These are phyloP conservation scores for Zele albiditarsus DNA, from an alignment of 2,888 invertebrate species.

Conservation along the genomic window DNA sequence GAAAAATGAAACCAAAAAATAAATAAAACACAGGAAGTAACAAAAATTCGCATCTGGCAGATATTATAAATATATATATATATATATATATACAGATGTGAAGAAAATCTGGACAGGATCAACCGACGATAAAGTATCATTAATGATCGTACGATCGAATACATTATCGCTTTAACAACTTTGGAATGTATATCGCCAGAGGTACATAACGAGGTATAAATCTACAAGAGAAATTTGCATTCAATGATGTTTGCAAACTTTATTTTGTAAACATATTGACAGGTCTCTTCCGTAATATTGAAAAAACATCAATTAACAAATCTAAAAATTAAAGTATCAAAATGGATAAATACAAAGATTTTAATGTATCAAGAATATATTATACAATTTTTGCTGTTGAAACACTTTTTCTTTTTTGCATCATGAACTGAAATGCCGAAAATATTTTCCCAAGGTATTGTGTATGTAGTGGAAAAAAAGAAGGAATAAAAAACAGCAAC, in stretches of 20 bases:
- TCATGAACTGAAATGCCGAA: neutral
- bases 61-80: neutral
- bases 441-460: slow-evolving; percentile 32
- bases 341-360: neutral
- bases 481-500: no score
- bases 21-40: slow-evolving; percentile 33
- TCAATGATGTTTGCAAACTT: slow-evolving; percentile 27
- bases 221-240: slow-evolving; percentile 49
- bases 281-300: neutral
- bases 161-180: slow-evolving; percentile 62
- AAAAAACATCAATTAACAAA: no score
- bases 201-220: slow-evolving; percentile 52
- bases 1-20: slow-evolving; percentile 19
- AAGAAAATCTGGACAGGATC: slow-evolving; percentile 35
- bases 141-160: slow-evolving; percentile 59
- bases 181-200: slow-evolving; percentile 56
- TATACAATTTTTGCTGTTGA: neutral
- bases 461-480: neutral
- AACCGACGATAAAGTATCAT: slow-evolving; percentile 61
- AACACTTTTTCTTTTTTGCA: neutral
- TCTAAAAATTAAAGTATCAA: neutral
- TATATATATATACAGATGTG: no score
- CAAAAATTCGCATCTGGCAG: slow-evolving; percentile 36
- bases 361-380: neutral
- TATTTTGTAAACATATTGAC: neutral